Conservation (phyloP, 2,797 vertebrate species). For the Anableps anableps region DNA sequence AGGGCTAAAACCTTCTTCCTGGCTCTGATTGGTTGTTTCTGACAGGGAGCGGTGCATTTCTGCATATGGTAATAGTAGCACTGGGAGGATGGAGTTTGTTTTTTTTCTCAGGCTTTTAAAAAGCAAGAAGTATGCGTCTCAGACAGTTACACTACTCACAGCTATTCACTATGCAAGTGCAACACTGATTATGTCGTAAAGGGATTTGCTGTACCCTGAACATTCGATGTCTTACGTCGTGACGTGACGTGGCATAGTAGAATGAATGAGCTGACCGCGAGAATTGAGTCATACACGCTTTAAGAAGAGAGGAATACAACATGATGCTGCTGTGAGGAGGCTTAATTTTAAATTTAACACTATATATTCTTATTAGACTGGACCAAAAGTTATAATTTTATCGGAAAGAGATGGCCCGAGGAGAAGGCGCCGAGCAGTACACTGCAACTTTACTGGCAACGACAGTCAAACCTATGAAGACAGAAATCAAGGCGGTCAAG, state of each 20-base stretch:
- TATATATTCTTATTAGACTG: background rate
- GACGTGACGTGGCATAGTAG: constrained; percentile 1
- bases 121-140: background rate
- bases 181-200: background rate
- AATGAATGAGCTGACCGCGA: constrained; percentile 23
- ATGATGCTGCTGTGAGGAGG: background rate
- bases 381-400: background rate
- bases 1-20: too few species aligned
- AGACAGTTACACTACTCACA: background rate
- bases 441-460: constrained; percentile 48
- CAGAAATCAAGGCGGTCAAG: constrained; percentile 60
- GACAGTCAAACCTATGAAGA: constrained; percentile 52
- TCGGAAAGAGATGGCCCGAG: constrained; percentile 68
- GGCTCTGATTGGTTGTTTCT: too few species aligned
- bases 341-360: background rate
- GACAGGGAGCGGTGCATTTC: too few species aligned
- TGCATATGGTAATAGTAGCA: too few species aligned
- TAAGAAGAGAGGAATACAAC: background rate
- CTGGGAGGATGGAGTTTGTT: too few species aligned
- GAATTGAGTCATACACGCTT: background rate
- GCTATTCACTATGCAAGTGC: background rate
- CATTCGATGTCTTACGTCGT: background rate
- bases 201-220: background rate
- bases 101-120: background rate
- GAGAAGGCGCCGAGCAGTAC: constrained; percentile 73